These are phyloP conservation scores for Pachycephus smyrnensis DNA, from an alignment of 2,888 invertebrate species.

Conservation along the genomic window DNA sequence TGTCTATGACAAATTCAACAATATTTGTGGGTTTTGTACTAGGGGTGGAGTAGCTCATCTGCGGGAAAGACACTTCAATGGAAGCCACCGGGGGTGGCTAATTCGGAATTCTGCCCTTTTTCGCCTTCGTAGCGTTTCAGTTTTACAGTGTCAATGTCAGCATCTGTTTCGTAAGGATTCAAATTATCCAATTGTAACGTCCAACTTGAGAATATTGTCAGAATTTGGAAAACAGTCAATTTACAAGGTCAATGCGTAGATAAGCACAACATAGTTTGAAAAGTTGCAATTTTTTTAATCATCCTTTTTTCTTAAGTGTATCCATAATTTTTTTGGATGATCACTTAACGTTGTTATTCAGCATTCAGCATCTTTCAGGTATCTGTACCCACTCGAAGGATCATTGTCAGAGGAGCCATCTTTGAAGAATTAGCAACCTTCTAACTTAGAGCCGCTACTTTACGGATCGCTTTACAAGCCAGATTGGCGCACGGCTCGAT, in stretches of 20 bases:
- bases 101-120: slow-evolving; percentile 43
- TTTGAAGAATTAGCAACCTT: too few species aligned
- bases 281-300: background rate
- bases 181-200: slow-evolving; percentile 9
- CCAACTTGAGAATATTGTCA: background rate
- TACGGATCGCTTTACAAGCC: too few species aligned
- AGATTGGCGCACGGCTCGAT: too few species aligned
- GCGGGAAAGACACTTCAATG: slow-evolving; percentile 27
- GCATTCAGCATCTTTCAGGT: background rate
- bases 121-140: too few species aligned
- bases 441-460: too few species aligned
- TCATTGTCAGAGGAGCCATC: background rate
- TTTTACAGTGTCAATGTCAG: too few species aligned
- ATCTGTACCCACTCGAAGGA: background rate
- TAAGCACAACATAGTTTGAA: too few species aligned
- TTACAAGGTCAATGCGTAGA: background rate
- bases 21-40: background rate
- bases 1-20: slow-evolving; percentile 59
- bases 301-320: slow-evolving; percentile 8
- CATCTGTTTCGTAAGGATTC: too few species aligned
- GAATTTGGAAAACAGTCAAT: background rate
- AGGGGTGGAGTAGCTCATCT: too few species aligned
- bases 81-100: slow-evolving; percentile 46
- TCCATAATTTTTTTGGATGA: slow-evolving; percentile 18
- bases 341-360: background rate